These are phyloP conservation scores for Silurus glanis DNA, from an alignment of 2,113 vertebrate species.

Conservation along the genomic window DNA sequence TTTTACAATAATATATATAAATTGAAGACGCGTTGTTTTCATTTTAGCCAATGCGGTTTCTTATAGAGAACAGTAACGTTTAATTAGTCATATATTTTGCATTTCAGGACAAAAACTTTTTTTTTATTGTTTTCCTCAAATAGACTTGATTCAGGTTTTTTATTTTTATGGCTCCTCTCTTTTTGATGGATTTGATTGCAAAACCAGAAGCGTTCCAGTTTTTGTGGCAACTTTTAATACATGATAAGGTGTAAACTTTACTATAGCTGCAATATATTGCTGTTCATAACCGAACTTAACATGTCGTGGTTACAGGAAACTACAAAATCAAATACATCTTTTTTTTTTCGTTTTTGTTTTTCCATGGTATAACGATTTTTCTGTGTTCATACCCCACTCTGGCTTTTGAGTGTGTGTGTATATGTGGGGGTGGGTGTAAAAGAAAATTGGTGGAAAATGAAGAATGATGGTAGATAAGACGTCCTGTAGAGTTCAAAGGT, in stretches of 20 bases:
- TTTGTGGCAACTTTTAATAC: not conserved
- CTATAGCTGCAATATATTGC: no score
- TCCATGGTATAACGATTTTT: slow-evolving; percentile 41
- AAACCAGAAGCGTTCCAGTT: not conserved
- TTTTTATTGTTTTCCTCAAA: not conserved
- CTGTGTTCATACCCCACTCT: slow-evolving; percentile 11
- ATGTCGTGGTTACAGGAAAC: not conserved
- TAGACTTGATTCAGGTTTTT: not conserved
- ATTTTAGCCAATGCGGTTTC: not conserved
- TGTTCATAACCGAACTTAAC: no score
- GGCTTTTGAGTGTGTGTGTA: not conserved
- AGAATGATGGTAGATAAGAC: slow-evolving; percentile 6
- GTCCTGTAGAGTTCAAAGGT: slow-evolving; percentile 14
- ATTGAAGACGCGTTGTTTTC: no score
- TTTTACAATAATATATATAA: not conserved
- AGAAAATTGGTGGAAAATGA: slow-evolving; percentile 22
- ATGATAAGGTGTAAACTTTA: not conserved
- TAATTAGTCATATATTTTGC: no score
- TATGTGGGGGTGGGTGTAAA: not conserved
- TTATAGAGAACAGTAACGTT: not conserved
- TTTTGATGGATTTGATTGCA: not conserved
- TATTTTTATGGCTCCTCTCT: not conserved
- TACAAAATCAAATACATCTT: not conserved
- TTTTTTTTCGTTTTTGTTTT: slow-evolving; percentile 28
- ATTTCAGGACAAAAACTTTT: no score